These are phyloP conservation scores for Turnix velox DNA, from an alignment of 2,113 vertebrate genomes.

Conservation along the genomic window DNA sequence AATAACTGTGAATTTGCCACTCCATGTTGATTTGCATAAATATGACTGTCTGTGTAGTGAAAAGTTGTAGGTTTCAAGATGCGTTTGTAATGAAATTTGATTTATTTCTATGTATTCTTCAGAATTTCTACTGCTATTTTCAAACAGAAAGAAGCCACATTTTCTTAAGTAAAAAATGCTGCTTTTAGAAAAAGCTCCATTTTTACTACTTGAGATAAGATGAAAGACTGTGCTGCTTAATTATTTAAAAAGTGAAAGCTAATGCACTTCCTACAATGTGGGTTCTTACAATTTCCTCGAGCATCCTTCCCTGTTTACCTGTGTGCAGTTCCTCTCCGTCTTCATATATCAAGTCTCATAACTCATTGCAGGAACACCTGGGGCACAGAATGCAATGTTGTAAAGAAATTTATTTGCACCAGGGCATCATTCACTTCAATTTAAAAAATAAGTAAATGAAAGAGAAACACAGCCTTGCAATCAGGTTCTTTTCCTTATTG, in stretches of 20 bases:
- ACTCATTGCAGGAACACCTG: neutral
- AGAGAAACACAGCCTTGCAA: neutral
- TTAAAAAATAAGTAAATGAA: neutral
- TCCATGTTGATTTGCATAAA: neutral
- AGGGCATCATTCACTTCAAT: neutral
- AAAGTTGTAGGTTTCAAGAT: neutral
- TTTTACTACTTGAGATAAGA: neutral
- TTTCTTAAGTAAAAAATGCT: neutral
- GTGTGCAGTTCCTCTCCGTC: neutral
- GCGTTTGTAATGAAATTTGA: neutral
- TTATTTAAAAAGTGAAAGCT: slow-evolving; percentile 24
- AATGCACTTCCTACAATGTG: slow-evolving; percentile 10
- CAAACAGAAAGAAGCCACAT: neutral
- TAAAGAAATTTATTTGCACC: neutral
- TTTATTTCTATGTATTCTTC: neutral
- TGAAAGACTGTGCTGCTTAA: neutral
- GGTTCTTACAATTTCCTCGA: neutral
- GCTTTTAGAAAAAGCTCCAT: neutral
- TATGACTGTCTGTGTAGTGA: neutral
- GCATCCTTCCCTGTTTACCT: neutral
- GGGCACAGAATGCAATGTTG: neutral
- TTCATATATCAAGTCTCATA: neutral
- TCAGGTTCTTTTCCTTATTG: neutral
- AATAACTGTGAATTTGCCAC: neutral
- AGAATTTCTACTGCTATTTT: neutral